Evolutionary conservation across 2,888 invertebrate species (phyloP).

Genomic region (Dexiosoma caninum): DNA sequence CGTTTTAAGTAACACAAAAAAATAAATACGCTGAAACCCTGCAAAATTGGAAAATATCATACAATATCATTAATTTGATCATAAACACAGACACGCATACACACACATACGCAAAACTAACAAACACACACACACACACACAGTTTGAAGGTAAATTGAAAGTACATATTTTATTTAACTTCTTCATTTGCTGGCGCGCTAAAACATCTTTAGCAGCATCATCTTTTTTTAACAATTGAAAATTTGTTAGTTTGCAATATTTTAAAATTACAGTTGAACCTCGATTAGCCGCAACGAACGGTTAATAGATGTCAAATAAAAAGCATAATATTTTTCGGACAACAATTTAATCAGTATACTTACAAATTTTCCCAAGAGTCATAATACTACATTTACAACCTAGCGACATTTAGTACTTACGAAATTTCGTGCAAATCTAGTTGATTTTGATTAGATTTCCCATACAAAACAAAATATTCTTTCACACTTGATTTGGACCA

Average conservation of each 20-base stretch:
- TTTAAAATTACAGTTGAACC: background rate
- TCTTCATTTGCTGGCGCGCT: background rate
- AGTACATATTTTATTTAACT: slow-evolving; percentile 1
- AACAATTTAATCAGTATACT: no score
- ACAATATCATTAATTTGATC: slow-evolving; percentile 22
- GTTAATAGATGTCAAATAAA: no score
- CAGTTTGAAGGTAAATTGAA: slow-evolving; percentile 49
- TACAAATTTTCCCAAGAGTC: no score
- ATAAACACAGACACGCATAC: background rate
- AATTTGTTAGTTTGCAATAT: background rate
- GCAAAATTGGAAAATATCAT: slow-evolving; percentile 25
- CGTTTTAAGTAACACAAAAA: background rate
- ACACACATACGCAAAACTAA: background rate
- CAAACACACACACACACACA: background rate
- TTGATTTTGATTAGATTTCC: no score
- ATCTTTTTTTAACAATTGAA: background rate
- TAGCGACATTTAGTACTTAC: no score
- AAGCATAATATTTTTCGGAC: no score
- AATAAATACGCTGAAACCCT: background rate
- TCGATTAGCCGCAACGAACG: no score
- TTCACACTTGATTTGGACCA: no score
- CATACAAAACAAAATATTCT: no score
- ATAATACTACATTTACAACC: no score
- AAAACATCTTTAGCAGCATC: slow-evolving; percentile 5
- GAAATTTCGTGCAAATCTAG: no score